Percentiles rank a stretch among this genome's conserved stretches.
phyloP scores from a whole-genome alignment of 2,797 vertebrate species.

The Clarias pachynema region DNA sequence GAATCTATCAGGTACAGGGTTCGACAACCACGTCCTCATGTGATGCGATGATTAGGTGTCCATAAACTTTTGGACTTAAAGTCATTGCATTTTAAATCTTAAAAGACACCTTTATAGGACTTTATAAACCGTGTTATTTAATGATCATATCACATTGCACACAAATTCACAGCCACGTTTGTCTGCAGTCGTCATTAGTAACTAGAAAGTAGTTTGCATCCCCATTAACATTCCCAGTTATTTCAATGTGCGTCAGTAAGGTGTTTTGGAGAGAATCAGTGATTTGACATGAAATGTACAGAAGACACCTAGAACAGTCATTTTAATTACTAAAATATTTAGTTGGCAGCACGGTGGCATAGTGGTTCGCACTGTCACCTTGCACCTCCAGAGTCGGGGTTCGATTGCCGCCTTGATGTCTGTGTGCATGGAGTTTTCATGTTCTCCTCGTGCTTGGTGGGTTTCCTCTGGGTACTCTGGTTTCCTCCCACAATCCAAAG shows the following conservation, averaged over 20 bases:
- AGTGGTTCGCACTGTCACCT: too few species aligned
- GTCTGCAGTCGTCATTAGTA: not conserved
- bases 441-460: too few species aligned
- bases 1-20: not conserved
- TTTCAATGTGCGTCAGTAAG: slow-evolving; percentile 10
- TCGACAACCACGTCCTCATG: not conserved
- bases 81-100: not conserved
- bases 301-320: not conserved
- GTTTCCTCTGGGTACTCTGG: too few species aligned
- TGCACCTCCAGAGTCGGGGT: too few species aligned
- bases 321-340: not conserved
- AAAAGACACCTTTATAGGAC: not conserved
- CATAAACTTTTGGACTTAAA: not conserved
- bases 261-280: too few species aligned
- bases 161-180: not conserved
- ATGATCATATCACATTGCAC: not conserved
- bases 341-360: not conserved
- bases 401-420: too few species aligned
- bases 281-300: not conserved
- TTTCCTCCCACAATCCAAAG: too few species aligned
- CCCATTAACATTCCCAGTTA: not conserved
- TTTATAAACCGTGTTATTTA: not conserved
- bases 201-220: not conserved
- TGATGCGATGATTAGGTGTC: not conserved
- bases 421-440: too few species aligned